Conservation (phyloP, 2,888 invertebrate species). For the Opisthograptis luteolata region DNA sequence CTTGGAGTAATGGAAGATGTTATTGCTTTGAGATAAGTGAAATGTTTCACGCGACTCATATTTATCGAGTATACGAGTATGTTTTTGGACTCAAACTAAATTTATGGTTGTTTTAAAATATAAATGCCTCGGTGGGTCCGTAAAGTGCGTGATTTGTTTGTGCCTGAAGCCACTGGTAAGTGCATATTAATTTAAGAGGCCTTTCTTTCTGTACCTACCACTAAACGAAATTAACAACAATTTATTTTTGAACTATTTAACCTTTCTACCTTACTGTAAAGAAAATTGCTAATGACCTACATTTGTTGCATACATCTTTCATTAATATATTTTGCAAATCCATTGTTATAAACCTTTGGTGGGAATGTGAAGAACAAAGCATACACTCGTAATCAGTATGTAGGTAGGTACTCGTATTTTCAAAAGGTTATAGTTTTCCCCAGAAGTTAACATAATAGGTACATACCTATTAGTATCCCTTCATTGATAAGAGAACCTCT, state of each 20-base stretch:
- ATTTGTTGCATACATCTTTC: too few relatives aligned
- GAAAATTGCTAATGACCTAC: too few relatives aligned
- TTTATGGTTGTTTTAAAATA: conserved; percentile 43
- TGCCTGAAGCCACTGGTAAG: conserved; percentile 28
- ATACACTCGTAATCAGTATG: background rate
- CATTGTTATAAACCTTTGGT: too few relatives aligned
- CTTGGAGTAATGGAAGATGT: conserved; percentile 57
- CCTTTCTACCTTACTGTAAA: too few relatives aligned
- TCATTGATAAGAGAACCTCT: conserved; percentile 23
- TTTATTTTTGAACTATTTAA: too few relatives aligned
- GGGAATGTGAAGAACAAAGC: too few relatives aligned
- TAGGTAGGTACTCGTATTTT: too few relatives aligned
- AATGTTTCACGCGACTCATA: conserved; percentile 56
- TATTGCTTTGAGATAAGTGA: conserved; percentile 60
- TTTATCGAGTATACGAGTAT: conserved; percentile 48
- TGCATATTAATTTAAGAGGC: conserved; percentile 7
- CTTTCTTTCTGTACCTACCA: background rate
- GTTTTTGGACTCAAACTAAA: conserved; percentile 38
- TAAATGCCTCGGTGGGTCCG: conserved; percentile 36
- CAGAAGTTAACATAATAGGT: conserved; percentile 4
- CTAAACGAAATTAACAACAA: too few relatives aligned
- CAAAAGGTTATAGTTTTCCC: too few relatives aligned
- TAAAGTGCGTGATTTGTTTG: conserved; percentile 35
- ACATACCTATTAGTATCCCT: conserved; percentile 28
- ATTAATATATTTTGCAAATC: too few relatives aligned